Evolutionary conservation across 2,797 vertebrate genomes (phyloP).

Genomic region (Microctenopoma stevenorrisi): DNA sequence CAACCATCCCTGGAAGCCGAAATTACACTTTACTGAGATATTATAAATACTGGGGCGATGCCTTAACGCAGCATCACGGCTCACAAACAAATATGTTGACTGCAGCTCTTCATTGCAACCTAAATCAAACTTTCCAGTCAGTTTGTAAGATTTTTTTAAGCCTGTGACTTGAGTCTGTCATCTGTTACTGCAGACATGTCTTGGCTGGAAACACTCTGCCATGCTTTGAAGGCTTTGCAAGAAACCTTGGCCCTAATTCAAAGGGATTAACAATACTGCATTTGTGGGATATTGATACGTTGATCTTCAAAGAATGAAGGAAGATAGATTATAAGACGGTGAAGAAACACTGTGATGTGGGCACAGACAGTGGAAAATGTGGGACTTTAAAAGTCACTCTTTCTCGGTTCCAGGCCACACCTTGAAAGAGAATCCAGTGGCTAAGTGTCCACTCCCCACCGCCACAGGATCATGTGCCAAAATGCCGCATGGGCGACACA

Average conservation of each 20-base stretch:
- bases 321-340: conserved; percentile 9
- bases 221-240: conserved; percentile 38
- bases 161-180: conserved; percentile 9
- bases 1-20: conserved; percentile 30
- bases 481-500: conserved; percentile 54
- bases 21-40: conserved; percentile 50
- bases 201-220: conserved; percentile 33
- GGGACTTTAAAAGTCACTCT: conserved; percentile 24
- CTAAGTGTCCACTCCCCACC: conserved; percentile 36
- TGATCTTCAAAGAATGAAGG: conserved; percentile 47
- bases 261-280: conserved; percentile 53
- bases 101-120: conserved; percentile 23
- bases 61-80: conserved; percentile 27
- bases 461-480: conserved; percentile 55
- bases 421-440: conserved; percentile 71
- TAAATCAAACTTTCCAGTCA: conserved; percentile 12
- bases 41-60: conserved; percentile 37
- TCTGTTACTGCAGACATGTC: conserved; percentile 36
- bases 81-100: conserved; percentile 20
- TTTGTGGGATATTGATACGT: conserved; percentile 55
- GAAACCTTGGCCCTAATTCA: conserved; percentile 57
- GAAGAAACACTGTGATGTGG: conserved; percentile 15
- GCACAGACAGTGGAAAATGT: conserved; percentile 41
- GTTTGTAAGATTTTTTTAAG: conserved; percentile 21
- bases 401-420: conserved; percentile 60